Evolutionary conservation across 2,113 vertebrate genomes (phyloP).

Genomic region (Cynopterus brachyotis): DNA sequence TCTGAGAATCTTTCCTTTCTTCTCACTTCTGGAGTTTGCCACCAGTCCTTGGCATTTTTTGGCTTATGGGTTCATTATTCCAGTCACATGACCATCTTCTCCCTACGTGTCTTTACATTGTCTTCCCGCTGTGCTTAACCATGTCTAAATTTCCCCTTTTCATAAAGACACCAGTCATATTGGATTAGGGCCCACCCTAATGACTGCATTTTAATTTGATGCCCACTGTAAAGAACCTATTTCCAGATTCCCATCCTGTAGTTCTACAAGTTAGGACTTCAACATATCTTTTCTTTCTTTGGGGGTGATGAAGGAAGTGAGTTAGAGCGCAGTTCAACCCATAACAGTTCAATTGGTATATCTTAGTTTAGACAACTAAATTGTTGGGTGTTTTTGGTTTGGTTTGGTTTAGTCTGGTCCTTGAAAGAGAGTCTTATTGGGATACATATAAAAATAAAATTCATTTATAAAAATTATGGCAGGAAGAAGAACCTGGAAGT

Average conservation of each 20-base stretch:
- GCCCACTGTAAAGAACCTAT: background rate
- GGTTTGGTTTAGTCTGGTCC: background rate
- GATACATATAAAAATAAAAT: background rate
- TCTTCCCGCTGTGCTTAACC: background rate
- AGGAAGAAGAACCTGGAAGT: background rate
- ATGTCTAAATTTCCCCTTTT: background rate
- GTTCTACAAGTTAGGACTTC: background rate
- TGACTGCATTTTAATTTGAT: background rate
- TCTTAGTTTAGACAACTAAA: background rate
- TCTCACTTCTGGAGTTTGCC: background rate
- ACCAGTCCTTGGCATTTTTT: background rate
- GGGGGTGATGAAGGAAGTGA: accelerated
- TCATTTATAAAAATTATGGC: background rate
- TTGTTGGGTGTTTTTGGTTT: background rate
- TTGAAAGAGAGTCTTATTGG: background rate
- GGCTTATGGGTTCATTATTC: background rate
- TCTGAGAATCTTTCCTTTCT: background rate
- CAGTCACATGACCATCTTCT: background rate
- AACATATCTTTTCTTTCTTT: background rate
- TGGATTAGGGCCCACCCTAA: background rate
- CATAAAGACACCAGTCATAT: background rate
- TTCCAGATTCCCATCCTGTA: background rate
- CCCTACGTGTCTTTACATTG: background rate
- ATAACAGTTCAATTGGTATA: background rate
- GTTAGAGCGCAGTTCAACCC: background rate